Percentiles rank a stretch among this genome's conserved stretches.
phyloP scores from a whole-genome alignment of 1,140 invertebrate species.

The Heliconius congener region DNA sequence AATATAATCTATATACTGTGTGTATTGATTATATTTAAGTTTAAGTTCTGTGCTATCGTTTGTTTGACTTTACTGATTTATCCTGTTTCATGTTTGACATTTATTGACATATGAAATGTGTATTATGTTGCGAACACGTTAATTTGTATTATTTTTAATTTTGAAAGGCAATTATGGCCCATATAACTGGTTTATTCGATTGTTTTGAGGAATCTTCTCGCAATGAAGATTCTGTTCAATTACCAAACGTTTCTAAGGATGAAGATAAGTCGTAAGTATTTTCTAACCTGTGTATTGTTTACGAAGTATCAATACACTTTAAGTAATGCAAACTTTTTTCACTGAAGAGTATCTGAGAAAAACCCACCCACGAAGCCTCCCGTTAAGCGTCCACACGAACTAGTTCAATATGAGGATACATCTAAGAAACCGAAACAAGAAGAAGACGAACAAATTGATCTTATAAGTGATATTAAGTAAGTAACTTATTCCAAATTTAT shows the following conservation, averaged over 20 bases:
- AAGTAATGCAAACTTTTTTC: constrained; percentile 10
- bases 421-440: constrained; percentile 57
- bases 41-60: too few species aligned
- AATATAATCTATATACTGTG: too few species aligned
- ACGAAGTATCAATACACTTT: background rate
- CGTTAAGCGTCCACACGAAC: constrained; percentile 59
- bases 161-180: constrained; percentile 26
- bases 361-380: background rate
- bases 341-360: constrained; percentile 33
- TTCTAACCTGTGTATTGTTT: constrained; percentile 23
- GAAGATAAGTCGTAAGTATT: constrained; percentile 52
- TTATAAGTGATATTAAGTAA: constrained; percentile 68
- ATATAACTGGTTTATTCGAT: constrained; percentile 68
- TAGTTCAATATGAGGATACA: constrained; percentile 62
- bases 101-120: background rate
- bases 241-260: constrained; percentile 50
- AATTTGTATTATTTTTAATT: constrained; percentile 5
- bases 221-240: constrained; percentile 47
- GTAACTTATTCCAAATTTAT: constrained; percentile 13
- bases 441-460: constrained; percentile 58
- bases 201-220: constrained; percentile 61
- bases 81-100: background rate
- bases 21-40: too few species aligned
- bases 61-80: too few species aligned
- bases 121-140: constrained; percentile 1